Percentiles rank a stretch among this genome's conserved stretches.
Conservation (phyloP, 2,113 vertebrate species). For the Syrmaticus mikado region DNA sequence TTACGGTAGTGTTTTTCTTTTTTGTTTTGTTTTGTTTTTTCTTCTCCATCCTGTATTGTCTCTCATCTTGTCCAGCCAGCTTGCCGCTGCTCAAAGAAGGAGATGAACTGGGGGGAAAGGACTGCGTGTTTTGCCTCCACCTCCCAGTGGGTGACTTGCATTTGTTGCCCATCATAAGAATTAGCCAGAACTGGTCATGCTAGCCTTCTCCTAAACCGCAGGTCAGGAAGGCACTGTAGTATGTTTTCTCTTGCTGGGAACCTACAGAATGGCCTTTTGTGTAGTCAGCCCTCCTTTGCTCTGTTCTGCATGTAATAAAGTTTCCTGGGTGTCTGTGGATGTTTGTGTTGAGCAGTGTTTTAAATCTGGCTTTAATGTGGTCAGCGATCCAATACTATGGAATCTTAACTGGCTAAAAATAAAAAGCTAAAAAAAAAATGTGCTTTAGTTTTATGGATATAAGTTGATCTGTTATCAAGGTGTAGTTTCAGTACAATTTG, state of each 20-base stretch:
- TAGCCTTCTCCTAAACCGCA: neutral
- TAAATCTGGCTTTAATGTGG: neutral
- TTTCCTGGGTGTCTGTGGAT: neutral
- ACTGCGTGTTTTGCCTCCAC: neutral
- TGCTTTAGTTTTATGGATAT: neutral
- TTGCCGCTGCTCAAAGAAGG: neutral
- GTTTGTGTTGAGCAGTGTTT: neutral
- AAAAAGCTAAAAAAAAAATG: neutral
- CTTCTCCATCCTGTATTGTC: neutral
- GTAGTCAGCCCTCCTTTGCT: neutral
- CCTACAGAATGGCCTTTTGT: neutral
- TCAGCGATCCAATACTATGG: fast-evolving
- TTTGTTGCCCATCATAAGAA: neutral
- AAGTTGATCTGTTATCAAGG: neutral
- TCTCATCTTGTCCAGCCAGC: neutral
- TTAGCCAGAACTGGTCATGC: neutral
- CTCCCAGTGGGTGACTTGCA: neutral
- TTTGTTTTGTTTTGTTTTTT: neutral
- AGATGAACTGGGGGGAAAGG: neutral
- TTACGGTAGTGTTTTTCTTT: neutral
- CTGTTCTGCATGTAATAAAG: neutral
- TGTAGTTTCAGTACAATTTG: neutral
- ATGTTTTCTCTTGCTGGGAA: neutral
- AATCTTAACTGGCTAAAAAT: neutral
- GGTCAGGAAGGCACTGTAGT: neutral